Evolutionary conservation across 2,888 invertebrate species (phyloP), one percentile per base, ranked within the genome.

Genomic region (Labia minor): DNA sequence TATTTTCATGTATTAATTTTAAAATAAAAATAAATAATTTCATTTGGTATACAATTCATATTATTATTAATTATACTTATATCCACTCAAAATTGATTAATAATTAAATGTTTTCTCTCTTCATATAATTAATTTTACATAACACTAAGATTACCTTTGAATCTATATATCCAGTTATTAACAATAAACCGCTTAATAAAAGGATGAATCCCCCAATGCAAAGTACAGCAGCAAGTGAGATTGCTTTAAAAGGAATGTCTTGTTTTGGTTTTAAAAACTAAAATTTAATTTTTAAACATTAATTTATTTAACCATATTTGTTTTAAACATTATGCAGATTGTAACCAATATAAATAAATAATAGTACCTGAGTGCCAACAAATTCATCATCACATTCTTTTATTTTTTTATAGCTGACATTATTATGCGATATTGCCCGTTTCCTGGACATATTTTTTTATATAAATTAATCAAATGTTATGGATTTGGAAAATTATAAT

Each of bases 241-340:
- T 88, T 0, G 92, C 90, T 78, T 88, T 90, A 87, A 90, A 92
- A 63, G 94, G 94, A 73, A 94, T 83, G 76, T 86, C 86, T 37
- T 85, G 82, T 1, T 85, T 76, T 18, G 78, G 78, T 66, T 74
- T 74, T 71, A 78, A 74, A 74, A 80, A 81, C 80, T 81, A 67
- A 19, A 71, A 71, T n/a, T n/a, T n/a, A 10, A 49, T 8, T n/a
- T n/a, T n/a, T n/a, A 49, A 33, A 33, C 6, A 33, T 11, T 33
- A 33, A 33, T n/a, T n/a, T n/a, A n/a, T n/a, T n/a, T n/a, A n/a
- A n/a, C n/a, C n/a, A n/a, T n/a, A n/a, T n/a, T n/a, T n/a, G n/a
- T n/a, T n/a, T n/a, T n/a, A n/a, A n/a, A n/a, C n/a, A n/a, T n/a
- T n/a, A n/a, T n/a, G n/a, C n/a, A n/a, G n/a, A n/a, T n/a, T n/a